A percentile compares a stretch with the other conserved stretches of the same genome.
These are phyloP conservation scores for Dipodomys merriami DNA, from an alignment of 2,113 vertebrate species.

Conservation along the genomic window DNA sequence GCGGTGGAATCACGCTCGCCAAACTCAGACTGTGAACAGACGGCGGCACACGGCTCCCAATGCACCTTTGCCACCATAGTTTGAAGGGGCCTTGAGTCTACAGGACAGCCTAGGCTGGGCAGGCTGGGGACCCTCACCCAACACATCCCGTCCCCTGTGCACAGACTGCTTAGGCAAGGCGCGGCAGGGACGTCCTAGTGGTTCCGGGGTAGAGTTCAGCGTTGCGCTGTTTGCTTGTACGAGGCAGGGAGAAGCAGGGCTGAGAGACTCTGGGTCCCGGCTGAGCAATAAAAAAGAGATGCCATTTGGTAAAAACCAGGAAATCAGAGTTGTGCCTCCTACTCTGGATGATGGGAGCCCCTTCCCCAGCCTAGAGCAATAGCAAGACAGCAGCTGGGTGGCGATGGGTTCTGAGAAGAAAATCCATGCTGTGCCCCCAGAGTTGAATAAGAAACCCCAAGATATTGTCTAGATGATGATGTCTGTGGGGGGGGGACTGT, in stretches of 20 bases:
- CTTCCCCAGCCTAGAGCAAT: neutral
- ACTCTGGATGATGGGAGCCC: neutral
- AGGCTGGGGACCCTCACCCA: neutral
- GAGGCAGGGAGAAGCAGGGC: neutral
- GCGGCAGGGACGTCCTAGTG: neutral
- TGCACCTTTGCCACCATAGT: accelerated
- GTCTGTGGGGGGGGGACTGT: neutral
- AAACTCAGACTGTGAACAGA: neutral
- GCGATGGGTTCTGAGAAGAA: neutral
- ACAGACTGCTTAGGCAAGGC: neutral
- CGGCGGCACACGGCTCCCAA: neutral
- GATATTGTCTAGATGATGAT: accelerated
- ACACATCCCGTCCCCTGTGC: neutral
- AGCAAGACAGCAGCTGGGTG: neutral
- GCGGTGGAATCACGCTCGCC: neutral
- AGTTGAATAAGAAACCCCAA: neutral
- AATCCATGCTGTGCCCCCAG: neutral
- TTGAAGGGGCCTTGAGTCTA: accelerated
- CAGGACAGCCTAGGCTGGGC: neutral
- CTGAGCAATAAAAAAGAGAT: accelerated
- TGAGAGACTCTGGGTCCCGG: neutral
- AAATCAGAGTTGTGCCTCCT: accelerated
- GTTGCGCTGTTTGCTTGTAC: neutral
- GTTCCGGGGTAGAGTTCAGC: neutral
- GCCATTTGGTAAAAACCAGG: neutral